These are phyloP conservation scores for Yponomeuta plumbellus DNA, from an alignment of 2,888 invertebrate species.

Conservation along the genomic window DNA sequence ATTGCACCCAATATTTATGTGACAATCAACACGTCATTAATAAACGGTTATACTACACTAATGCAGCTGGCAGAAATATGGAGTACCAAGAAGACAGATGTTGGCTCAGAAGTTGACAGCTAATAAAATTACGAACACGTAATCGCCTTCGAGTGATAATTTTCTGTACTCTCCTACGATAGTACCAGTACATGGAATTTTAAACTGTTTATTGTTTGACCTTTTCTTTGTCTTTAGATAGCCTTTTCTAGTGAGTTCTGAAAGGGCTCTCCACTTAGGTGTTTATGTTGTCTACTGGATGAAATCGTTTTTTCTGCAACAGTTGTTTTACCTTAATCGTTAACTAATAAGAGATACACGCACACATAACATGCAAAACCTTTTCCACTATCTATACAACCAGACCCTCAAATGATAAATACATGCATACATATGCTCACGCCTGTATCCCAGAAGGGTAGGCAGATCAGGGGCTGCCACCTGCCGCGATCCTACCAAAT, in stretches of 20 bases:
- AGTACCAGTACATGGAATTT: neutral
- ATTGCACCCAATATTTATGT: conserved; percentile 1
- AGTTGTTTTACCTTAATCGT: neutral
- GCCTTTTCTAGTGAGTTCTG: neutral
- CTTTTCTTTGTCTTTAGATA: neutral
- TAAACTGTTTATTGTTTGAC: neutral
- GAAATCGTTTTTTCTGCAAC: neutral
- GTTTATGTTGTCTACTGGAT: neutral
- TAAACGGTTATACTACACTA: neutral
- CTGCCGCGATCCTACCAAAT: too few species aligned
- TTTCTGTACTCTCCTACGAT: neutral
- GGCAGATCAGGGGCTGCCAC: too few species aligned
- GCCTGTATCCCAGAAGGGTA: too few species aligned
- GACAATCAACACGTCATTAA: conserved; percentile 16
- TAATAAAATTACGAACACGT: neutral
- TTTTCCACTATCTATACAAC: too few species aligned
- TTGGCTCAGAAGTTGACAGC: neutral
- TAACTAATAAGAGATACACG: neutral
- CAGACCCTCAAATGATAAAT: too few species aligned
- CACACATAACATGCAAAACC: too few species aligned
- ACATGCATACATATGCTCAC: too few species aligned
- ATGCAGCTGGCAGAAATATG: conserved; percentile 14
- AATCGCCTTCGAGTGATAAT: neutral
- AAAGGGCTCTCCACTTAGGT: neutral
- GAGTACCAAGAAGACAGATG: conserved; percentile 2